Base-by-base conservation (phyloP, 2,888 invertebrate genomes). In the Eulithis testata region DNA sequence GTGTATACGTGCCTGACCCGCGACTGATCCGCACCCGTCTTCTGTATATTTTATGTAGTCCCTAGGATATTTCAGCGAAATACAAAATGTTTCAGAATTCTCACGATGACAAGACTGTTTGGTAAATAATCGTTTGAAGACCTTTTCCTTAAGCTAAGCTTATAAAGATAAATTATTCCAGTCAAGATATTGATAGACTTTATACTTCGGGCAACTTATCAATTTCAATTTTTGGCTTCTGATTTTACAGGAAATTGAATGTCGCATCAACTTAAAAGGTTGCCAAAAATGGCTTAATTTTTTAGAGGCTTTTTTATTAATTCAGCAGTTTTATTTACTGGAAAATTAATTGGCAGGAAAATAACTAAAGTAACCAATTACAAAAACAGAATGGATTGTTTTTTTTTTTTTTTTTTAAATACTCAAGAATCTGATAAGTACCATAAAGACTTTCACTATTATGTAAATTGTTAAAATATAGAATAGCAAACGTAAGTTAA, bases 141-240 rank as follows among this genome's bases (percentile, higher is more conserved):
- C 72, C 73, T 63, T 55, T 55, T 53, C 64, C 60, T 50, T 31
- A 55, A 76, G 77, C 78, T 74, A 68, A 72, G 74, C 73, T 79
- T 78, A 77, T 77, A 78, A 80, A 80, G 80, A 82, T 78, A 78
- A 81, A 80, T 81, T 77, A 76, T 77, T 73, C 47, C 73, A 68
- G 73, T 73, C 77, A 75, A 76, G 74, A 76, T 76, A 76, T 79
- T 76, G 80, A 82, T 78, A 76, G 73, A 70, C 69, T 68, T 72
- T 68, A 63, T 72, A 76, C 69, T 73, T 76, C 70, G 67, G 70
- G 70, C 65, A 75, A 74, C 73, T 76, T 75, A 76, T 76, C 71
- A 77, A 75, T 72, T 73, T 72, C 70, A 66, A 63, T 70, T 40
- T 31, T 70, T 68, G 63, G 67, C 66, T 72, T 67, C 63, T 70